These are phyloP conservation scores for Anomalospiza imberbis DNA, from an alignment of 2,797 vertebrate genomes.

Conservation along the genomic window DNA sequence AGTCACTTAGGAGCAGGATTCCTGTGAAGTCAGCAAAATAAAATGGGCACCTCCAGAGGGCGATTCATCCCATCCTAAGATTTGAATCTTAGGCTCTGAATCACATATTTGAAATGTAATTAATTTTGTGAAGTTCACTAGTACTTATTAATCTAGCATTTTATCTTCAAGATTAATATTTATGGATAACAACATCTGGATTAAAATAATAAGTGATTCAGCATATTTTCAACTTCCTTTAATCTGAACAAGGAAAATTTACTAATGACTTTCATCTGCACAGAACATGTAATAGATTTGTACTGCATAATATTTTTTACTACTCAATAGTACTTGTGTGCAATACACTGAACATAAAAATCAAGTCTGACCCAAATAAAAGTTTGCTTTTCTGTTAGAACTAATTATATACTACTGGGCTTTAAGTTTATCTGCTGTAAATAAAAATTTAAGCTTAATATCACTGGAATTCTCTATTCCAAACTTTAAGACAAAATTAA, in stretches of 20 bases:
- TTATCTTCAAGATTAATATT: neutral
- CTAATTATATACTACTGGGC: neutral
- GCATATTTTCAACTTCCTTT: neutral
- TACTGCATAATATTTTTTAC: neutral
- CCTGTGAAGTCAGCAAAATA: neutral
- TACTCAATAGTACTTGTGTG: neutral
- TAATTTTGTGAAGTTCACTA: neutral
- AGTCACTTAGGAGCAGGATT: neutral
- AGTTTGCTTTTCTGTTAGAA: neutral
- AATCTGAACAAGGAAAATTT: neutral
- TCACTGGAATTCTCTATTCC: neutral
- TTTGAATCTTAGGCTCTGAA: neutral
- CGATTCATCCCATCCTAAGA: constrained; percentile 16
- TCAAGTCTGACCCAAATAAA: neutral
- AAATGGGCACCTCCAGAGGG: constrained; percentile 48
- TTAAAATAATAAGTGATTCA: neutral
- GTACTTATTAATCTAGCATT: neutral
- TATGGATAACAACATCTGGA: neutral
- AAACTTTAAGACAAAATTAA: neutral
- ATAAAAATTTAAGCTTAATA: neutral
- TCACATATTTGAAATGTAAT: neutral
- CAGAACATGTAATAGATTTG: neutral
- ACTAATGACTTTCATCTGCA: neutral
- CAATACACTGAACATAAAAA: neutral
- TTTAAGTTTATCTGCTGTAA: neutral